These are phyloP conservation scores for Acronicta alni DNA, from an alignment of 2,888 invertebrate species.

Conservation along the genomic window DNA sequence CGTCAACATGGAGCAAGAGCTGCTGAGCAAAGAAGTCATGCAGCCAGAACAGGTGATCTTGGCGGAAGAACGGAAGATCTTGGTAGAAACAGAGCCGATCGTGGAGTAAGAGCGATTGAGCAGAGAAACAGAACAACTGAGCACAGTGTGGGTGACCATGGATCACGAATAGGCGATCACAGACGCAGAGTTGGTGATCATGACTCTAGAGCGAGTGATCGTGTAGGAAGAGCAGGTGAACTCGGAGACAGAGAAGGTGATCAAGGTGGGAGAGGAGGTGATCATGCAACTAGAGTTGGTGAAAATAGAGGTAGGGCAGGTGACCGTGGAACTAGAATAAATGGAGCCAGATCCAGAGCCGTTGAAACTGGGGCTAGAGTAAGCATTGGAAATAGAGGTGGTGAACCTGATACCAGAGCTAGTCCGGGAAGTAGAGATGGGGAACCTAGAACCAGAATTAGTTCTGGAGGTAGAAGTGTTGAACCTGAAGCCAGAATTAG, in stretches of 20 bases:
- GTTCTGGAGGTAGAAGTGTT: conserved; percentile 5
- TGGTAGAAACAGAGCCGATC: not conserved
- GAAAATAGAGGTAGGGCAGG: not conserved
- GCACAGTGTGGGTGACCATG: not conserved
- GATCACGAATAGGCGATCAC: not conserved
- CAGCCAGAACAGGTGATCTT: not conserved
- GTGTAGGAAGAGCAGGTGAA: conserved; percentile 4
- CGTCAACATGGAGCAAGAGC: too few relatives aligned
- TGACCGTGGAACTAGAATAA: not conserved
- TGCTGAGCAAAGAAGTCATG: not conserved
- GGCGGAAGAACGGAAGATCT: not conserved
- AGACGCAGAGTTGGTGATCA: conserved; percentile 1
- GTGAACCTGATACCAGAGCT: conserved; percentile 1
- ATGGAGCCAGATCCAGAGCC: not conserved
- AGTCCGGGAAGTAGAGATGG: not conserved
- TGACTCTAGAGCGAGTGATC: conserved; percentile 7
- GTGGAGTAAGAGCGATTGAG: not conserved
- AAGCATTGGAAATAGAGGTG: conserved; percentile 2
- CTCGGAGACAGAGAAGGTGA: conserved; percentile 4
- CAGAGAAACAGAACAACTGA: conserved; percentile 5
- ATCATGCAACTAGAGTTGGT: conserved; percentile 11
- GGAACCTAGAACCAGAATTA: conserved; percentile 10
- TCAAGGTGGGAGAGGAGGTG: conserved; percentile 5
- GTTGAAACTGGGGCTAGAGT: not conserved
- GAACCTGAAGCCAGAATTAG: conserved; percentile 2